These are phyloP conservation scores for Echinops telfairi DNA, from an alignment of 2,113 vertebrate species.

Conservation along the genomic window DNA sequence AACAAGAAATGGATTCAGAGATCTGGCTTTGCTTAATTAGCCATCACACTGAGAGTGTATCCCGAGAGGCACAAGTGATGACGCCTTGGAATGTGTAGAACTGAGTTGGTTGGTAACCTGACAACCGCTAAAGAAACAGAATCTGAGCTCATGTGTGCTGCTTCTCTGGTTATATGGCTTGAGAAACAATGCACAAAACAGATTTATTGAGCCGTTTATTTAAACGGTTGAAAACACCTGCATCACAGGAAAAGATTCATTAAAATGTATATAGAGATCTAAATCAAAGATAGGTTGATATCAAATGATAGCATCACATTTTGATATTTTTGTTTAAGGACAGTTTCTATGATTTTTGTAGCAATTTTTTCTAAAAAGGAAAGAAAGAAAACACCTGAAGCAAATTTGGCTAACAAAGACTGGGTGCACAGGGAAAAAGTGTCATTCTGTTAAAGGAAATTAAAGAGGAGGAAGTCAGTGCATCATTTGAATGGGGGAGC, in stretches of 20 bases:
- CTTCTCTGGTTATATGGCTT: neutral
- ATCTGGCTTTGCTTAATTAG: neutral
- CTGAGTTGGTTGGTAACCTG: neutral
- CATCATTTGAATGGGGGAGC: too few relatives aligned
- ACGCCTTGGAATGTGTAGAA: neutral
- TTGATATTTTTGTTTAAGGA: too few relatives aligned
- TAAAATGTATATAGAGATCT: too few relatives aligned
- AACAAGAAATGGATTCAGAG: neutral
- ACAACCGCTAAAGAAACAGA: neutral
- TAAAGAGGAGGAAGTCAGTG: too few relatives aligned
- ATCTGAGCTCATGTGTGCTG: neutral
- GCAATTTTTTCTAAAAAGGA: too few relatives aligned
- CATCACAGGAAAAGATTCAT: too few relatives aligned
- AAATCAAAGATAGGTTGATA: too few relatives aligned
- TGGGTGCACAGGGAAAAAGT: neutral
- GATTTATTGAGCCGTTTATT: conserved; percentile 27
- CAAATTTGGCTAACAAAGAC: neutral
- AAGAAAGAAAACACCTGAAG: neutral
- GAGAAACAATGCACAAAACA: conserved; percentile 3
- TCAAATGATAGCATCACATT: too few relatives aligned
- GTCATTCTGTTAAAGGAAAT: too few relatives aligned
- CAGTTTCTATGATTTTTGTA: too few relatives aligned
- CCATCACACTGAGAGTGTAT: neutral
- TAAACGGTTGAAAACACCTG: conserved; percentile 18
- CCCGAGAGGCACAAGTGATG: neutral